Conservation (phyloP, 2,113 vertebrate genomes). For the Seriola rivoliana region DNA sequence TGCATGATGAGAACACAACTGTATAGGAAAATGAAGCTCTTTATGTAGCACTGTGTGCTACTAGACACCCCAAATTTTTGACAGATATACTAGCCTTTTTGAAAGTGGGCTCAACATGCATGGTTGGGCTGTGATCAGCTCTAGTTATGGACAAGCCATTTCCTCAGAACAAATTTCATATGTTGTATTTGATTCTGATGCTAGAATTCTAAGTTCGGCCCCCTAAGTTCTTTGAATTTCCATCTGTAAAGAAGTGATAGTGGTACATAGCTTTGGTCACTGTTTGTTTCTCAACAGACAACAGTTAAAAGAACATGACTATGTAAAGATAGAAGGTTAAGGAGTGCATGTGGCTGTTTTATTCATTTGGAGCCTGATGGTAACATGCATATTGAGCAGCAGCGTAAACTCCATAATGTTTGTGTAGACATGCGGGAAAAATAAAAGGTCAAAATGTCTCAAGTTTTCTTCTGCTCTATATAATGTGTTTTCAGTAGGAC, state of each 20-base stretch:
- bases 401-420: constrained; percentile 43
- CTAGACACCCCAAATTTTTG: background rate
- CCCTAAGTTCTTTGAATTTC: background rate
- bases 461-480: constrained; percentile 30
- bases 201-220: background rate
- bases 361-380: constrained; percentile 36
- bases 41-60: background rate
- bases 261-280: background rate
- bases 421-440: constrained; percentile 55
- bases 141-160: background rate
- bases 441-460: constrained; percentile 69
- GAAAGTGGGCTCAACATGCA: background rate
- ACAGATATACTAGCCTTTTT: background rate
- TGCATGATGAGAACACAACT: background rate
- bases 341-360: constrained; percentile 34
- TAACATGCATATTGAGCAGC: constrained; percentile 55
- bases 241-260: background rate
- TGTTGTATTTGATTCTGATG: constrained; percentile 13
- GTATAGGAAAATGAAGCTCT: background rate
- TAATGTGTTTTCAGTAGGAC: constrained; percentile 44
- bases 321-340: constrained; percentile 40
- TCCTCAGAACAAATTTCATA: constrained; percentile 7
- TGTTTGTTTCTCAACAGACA: constrained; percentile 21
- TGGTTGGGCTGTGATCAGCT: background rate
- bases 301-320: constrained; percentile 21